phyloP scores from a whole-genome alignment of 2,797 vertebrate genomes.

The Cercopithecus neglectus region DNA sequence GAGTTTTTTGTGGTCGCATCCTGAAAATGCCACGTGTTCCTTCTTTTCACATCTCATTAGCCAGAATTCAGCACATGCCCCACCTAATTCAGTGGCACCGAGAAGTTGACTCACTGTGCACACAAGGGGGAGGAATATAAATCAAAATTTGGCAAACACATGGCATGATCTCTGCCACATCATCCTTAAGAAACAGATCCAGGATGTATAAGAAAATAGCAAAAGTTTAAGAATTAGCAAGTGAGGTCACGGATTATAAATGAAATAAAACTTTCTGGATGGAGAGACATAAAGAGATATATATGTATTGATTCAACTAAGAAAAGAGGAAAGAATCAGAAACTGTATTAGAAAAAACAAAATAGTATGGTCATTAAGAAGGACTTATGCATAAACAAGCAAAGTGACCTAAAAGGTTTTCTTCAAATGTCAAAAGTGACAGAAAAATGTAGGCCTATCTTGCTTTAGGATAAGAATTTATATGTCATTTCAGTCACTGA shows the following conservation, averaged over 20 bases:
- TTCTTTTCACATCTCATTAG: background rate
- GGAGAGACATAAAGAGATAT: background rate
- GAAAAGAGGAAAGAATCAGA: background rate
- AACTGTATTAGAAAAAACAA: background rate
- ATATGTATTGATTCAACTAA: background rate
- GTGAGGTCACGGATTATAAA: background rate
- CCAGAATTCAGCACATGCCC: background rate
- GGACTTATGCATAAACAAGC: background rate
- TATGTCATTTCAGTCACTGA: background rate
- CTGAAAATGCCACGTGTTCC: background rate
- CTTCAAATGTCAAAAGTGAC: background rate
- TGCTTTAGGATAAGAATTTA: background rate
- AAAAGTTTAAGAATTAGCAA: background rate
- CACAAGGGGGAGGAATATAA: background rate
- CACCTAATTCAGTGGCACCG: background rate
- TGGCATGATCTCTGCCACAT: background rate
- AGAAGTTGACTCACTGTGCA: background rate
- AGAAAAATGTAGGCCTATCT: background rate
- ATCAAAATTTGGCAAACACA: background rate
- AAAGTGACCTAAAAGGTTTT: background rate
- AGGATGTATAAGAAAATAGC: background rate
- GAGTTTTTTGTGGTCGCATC: background rate
- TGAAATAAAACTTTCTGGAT: background rate
- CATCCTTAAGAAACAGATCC: background rate
- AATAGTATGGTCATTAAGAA: background rate